These are phyloP conservation scores for Umimayanthus kanabou DNA, from an alignment of 92 coral and sea anemone species.

Conservation along the genomic window DNA sequence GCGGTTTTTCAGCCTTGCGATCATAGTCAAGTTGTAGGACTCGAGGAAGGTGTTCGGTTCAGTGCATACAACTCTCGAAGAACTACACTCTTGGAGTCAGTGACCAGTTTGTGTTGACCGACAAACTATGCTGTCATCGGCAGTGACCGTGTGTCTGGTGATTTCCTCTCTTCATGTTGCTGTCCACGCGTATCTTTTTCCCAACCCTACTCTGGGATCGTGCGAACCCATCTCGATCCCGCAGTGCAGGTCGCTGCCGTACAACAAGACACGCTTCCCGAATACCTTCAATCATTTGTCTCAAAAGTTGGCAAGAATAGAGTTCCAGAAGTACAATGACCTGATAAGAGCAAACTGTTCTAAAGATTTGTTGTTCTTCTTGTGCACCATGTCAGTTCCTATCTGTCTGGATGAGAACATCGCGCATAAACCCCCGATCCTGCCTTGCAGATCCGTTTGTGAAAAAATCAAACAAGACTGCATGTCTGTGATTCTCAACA, in stretches of 20 bases:
- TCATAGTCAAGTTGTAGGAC: background rate
- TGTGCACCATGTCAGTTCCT: constrained; percentile 73
- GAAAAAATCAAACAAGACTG: constrained; percentile 71
- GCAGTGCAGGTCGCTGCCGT: constrained; percentile 63
- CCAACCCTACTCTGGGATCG: background rate
- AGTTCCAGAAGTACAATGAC: background rate
- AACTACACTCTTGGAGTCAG: background rate
- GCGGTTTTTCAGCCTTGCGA: background rate
- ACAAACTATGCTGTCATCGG: background rate
- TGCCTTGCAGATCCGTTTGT: constrained; percentile 79
- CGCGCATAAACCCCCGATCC: constrained; percentile 48
- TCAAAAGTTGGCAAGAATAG: constrained; percentile 44
- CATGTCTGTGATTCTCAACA: constrained; percentile 44
- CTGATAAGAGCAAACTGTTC: constrained; percentile 74
- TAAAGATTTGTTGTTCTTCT: constrained; percentile 61
- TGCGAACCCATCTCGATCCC: constrained; percentile 70
- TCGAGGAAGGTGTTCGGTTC: background rate
- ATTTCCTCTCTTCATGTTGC: background rate
- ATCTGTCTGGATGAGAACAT: constrained; percentile 53
- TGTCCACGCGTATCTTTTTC: background rate
- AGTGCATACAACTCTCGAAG: background rate
- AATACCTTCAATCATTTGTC: constrained; percentile 57
- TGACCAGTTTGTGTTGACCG: background rate
- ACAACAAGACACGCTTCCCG: constrained; percentile 78
- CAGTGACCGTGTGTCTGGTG: background rate